Evolutionary conservation across 2,797 vertebrate genomes (phyloP).

Genomic region (Arrhamphus sclerolepis): DNA sequence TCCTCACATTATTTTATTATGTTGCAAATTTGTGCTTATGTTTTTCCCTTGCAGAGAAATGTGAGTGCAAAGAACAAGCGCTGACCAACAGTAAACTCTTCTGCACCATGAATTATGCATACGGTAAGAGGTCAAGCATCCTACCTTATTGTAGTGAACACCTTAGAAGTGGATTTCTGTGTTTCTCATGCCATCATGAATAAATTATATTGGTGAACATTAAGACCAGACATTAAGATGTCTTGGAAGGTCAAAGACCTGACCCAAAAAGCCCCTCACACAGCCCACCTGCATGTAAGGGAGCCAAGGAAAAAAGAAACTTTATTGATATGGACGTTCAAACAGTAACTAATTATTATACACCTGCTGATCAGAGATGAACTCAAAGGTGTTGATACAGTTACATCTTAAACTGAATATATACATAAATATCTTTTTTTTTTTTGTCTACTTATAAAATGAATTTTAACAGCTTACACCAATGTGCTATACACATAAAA

Average conservation of each 20-base stretch:
- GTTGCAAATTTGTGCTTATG: conserved; percentile 54
- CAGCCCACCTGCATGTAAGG: too few species aligned
- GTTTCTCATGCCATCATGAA: background rate
- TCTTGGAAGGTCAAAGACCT: background rate
- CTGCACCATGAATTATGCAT: conserved; percentile 94
- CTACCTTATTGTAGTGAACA: background rate
- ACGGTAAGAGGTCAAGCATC: conserved; percentile 83
- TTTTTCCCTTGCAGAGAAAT: conserved; percentile 86
- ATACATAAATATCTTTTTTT: too few species aligned
- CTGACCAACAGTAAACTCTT: conserved; percentile 91
- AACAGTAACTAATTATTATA: too few species aligned
- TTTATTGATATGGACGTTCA: too few species aligned
- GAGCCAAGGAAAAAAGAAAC: too few species aligned
- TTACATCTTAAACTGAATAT: too few species aligned
- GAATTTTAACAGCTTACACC: too few species aligned
- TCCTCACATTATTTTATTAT: conserved; percentile 21
- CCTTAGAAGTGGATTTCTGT: background rate
- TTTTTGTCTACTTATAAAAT: too few species aligned
- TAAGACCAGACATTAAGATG: background rate
- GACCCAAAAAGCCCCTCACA: background rate
- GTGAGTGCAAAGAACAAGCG: conserved; percentile 94
- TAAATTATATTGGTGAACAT: background rate
- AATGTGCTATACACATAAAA: too few species aligned
- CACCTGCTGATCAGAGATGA: too few species aligned
- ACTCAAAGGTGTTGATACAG: too few species aligned